Evolutionary conservation across 2,797 vertebrate genomes (phyloP), one percentile per base, ranked within the genome.

Genomic region (Enteromius radiatus): DNA sequence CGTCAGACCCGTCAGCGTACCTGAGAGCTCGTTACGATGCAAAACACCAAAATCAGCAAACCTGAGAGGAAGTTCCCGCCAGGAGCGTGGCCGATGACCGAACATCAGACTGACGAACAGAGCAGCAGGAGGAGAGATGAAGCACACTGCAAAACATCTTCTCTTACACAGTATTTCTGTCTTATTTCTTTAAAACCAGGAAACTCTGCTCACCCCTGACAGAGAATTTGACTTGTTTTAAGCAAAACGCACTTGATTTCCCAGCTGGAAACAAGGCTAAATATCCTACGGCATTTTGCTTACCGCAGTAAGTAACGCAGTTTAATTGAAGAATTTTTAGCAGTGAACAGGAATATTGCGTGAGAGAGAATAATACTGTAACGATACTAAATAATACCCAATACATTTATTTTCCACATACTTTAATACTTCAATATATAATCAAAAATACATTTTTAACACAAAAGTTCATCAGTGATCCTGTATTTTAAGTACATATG

Each of bases 41-140:
- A 99, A 95, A 74, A 98, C 97, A 7, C 98, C 98, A 52, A 99
- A 99, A 81, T 99, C 98, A 7, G 97, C 98, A 80, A 97, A 88
- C 75, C 98, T 95, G 12, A 99, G 86, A 17, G 98, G 98, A 85
- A 99, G 93, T 79, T 99, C 98, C 75, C 97, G 95, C 98, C 98
- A 99, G 0, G 98, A 99, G 1, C 97, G 95, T 0, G 97, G 98
- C 59, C 96, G 95, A 88, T 98, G 96, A 73, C 94, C 90, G 89
- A 97, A 99, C 96, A 99, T 98, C 80, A 99, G 92, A 85, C 98
- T 99, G 84, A 71, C 87, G 59, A 59, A 52, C 38, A 31, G 12
- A 61, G 23, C 1, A 28, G 21, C 9, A 43, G 19, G 11, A 38
- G 12, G 31, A 33, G 3, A 38, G 4, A 65, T 10, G 45, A 56